Conservation (phyloP, 1,140 invertebrate genomes). For the Cotesia glomerata region DNA sequence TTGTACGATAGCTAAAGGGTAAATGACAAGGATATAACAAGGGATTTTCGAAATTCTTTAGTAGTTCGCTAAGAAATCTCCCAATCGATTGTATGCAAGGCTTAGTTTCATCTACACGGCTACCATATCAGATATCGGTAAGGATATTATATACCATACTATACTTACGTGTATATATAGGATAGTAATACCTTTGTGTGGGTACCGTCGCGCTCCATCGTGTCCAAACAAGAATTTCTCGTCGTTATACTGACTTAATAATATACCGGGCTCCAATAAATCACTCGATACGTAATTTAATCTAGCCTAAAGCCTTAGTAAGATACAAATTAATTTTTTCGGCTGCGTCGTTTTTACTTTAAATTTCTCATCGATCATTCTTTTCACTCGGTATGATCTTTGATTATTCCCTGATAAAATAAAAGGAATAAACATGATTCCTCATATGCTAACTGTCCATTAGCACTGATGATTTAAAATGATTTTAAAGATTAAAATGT, state of each 20-base stretch:
- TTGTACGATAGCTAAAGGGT: no score
- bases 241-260: constrained; percentile 18
- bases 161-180: no score
- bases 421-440: no score
- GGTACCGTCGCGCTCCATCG: neutral
- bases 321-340: constrained; percentile 19
- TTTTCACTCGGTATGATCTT: no score
- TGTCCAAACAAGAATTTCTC: constrained; percentile 20
- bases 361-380: no score
- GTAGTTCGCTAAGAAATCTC: constrained; percentile 1
- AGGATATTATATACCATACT: no score
- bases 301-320: neutral
- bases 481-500: no score
- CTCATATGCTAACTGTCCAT: no score
- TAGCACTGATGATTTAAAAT: no score
- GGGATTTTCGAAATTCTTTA: constrained; percentile 17
- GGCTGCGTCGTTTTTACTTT: neutral
- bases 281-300: neutral
- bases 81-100: neutral
- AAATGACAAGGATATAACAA: neutral
- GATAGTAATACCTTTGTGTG: neutral
- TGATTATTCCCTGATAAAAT: no score
- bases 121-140: no score
- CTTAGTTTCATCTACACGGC: no score
- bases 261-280: constrained; percentile 19